Conservation (phyloP, 2,888 invertebrate species). For the Penaeus monodon region DNA sequence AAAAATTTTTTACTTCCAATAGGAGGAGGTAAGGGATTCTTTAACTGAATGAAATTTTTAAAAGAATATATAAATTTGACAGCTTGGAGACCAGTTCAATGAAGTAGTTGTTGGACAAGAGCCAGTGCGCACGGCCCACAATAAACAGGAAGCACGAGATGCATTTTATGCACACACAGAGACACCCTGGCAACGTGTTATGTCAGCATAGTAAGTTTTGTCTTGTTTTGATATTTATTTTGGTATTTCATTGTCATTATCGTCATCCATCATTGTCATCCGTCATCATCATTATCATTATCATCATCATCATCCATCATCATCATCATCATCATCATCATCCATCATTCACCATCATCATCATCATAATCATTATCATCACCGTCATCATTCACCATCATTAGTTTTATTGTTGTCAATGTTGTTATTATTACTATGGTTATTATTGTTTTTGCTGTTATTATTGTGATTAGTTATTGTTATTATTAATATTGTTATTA, state of each 20-base stretch:
- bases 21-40: neutral
- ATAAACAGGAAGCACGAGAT: slow-evolving; percentile 53
- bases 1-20: no score
- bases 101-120: slow-evolving; percentile 46
- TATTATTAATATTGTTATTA: no score
- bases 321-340: no score
- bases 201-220: slow-evolving; percentile 51
- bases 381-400: no score
- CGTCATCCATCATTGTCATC: neutral
- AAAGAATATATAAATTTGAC: neutral
- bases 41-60: neutral
- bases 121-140: slow-evolving; percentile 50
- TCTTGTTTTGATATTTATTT: neutral
- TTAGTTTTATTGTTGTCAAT: no score
- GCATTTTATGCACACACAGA: slow-evolving; percentile 51
- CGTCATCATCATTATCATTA: no score
- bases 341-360: no score
- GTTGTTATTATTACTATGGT: no score
- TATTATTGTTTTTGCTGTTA: no score
- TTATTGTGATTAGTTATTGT: no score
- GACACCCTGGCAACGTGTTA: slow-evolving; percentile 46
- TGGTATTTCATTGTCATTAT: neutral
- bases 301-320: no score
- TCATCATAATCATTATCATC: no score
- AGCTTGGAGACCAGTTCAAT: slow-evolving; percentile 41